phyloP scores from a whole-genome alignment of 2,797 vertebrate genomes.

The Trematomus bernacchii region DNA sequence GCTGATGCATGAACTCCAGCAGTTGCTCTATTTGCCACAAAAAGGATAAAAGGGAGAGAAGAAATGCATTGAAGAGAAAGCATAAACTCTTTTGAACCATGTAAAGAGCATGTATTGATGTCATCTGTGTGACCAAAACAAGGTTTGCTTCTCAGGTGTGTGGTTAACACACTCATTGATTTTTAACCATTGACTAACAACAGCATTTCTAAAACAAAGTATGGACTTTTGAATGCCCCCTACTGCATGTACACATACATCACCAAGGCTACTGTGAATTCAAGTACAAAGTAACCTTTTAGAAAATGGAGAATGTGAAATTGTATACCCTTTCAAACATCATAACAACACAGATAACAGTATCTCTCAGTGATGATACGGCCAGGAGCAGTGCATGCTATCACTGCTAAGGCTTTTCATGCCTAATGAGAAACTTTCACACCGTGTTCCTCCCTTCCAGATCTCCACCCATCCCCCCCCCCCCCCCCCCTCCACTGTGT shows the following conservation, averaged over 20 bases:
- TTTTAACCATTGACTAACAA: slow-evolving; percentile 14
- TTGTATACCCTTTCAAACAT: not conserved
- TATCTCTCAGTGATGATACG: no score
- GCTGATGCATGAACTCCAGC: slow-evolving; percentile 99
- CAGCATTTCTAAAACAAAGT: slow-evolving; percentile 13
- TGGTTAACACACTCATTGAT: slow-evolving; percentile 6
- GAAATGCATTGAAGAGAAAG: not conserved
- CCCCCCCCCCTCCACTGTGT: slow-evolving; percentile 20
- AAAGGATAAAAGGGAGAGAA: not conserved
- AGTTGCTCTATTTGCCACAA: slow-evolving; percentile 91
- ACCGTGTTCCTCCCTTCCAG: slow-evolving; percentile 3
- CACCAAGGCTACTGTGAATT: not conserved
- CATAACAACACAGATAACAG: not conserved
- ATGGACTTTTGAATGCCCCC: slow-evolving; percentile 20
- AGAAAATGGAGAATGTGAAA: no score
- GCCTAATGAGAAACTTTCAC: slow-evolving; percentile 20
- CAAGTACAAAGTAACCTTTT: no score
- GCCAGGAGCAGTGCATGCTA: not conserved
- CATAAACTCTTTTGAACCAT: not conserved
- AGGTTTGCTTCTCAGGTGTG: slow-evolving; percentile 6
- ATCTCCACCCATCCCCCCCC: not conserved
- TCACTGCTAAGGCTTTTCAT: not conserved
- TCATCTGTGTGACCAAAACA: not conserved
- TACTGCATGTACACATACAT: slow-evolving; percentile 1
- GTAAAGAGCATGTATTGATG: not conserved